Conservation (phyloP, 2,888 invertebrate species). For the Nomada ferruginata region DNA sequence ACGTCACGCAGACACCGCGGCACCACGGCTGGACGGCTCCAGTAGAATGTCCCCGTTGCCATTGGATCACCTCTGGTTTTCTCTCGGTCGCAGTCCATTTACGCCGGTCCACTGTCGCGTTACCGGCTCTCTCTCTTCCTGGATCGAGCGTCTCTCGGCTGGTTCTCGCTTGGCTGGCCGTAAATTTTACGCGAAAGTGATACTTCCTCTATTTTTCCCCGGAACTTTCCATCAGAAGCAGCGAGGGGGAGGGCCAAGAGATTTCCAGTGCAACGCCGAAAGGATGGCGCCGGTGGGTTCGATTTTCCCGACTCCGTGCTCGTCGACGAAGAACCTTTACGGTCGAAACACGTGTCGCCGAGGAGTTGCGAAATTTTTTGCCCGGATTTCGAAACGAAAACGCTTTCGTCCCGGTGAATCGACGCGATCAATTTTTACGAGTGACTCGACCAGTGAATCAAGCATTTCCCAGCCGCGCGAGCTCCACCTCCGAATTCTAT, state of each 20-base stretch:
- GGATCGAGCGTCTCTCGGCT: slow-evolving; percentile 23
- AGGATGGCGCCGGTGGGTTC: slow-evolving; percentile 20
- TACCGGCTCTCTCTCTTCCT: slow-evolving; percentile 22
- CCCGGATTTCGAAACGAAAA: not conserved
- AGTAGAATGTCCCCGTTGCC: slow-evolving; percentile 60
- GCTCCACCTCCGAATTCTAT: slow-evolving; percentile 41
- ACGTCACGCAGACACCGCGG: slow-evolving; percentile 57
- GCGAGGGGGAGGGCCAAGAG: not conserved
- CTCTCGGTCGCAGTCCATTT: slow-evolving; percentile 68
- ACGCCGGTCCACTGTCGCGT: slow-evolving; percentile 58
- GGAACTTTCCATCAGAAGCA: not conserved
- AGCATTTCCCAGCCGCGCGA: slow-evolving; percentile 28
- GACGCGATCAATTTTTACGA: not conserved
- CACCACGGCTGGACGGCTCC: slow-evolving; percentile 51
- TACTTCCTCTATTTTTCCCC: not conserved
- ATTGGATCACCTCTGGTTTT: slow-evolving; percentile 70
- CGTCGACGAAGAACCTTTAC: slow-evolving; percentile 12
- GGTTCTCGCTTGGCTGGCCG: slow-evolving; percentile 26
- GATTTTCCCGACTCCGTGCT: not conserved
- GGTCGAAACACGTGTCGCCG: slow-evolving; percentile 40
- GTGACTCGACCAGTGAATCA: slow-evolving; percentile 20
- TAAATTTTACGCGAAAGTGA: slow-evolving; percentile 34
- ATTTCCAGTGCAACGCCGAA: not conserved
- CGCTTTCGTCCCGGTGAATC: not conserved
- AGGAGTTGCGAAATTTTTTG: slow-evolving; percentile 1